These are phyloP conservation scores for Eupelmus urozonus DNA, from an alignment of 2,888 invertebrate genomes.

Conservation along the genomic window DNA sequence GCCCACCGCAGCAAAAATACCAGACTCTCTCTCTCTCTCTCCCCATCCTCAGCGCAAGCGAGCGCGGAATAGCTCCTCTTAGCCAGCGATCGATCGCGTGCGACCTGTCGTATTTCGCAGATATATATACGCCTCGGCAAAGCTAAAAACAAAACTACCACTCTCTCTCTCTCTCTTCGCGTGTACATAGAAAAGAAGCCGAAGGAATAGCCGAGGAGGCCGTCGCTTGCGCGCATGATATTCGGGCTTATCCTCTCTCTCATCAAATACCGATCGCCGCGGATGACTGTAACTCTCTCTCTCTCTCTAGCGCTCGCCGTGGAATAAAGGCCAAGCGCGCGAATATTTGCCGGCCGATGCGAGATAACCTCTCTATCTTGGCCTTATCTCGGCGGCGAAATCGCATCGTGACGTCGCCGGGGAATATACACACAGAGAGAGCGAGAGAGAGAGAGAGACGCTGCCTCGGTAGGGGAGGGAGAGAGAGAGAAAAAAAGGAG, in stretches of 20 bases:
- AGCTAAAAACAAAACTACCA: background rate
- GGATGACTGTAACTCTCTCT: constrained; percentile 51
- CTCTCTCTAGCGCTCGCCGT: background rate
- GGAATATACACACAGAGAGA: background rate
- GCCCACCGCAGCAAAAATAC: no score
- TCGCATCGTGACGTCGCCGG: constrained; percentile 56
- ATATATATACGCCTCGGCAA: constrained; percentile 11
- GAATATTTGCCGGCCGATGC: constrained; percentile 57
- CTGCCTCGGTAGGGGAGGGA: background rate
- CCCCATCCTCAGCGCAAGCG: no score
- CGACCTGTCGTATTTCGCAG: constrained; percentile 55
- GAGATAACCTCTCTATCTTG: constrained; percentile 61
- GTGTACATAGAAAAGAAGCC: constrained; percentile 16
- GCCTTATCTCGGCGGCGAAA: constrained; percentile 49
- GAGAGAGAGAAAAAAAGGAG: constrained; percentile 1
- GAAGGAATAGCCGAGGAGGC: constrained; percentile 36
- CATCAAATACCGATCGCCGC: constrained; percentile 61
- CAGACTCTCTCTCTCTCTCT: no score
- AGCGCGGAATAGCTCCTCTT: constrained; percentile 27
- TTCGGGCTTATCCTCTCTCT: constrained; percentile 54
- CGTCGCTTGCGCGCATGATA: constrained; percentile 31
- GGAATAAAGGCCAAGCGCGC: constrained; percentile 52
- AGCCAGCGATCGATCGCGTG: constrained; percentile 42
- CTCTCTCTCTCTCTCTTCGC: background rate
- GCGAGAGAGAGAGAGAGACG: background rate